Percentiles rank a stretch among this genome's conserved stretches.
Conservation (phyloP, 2,888 invertebrate species). For the Plusia festucae region DNA sequence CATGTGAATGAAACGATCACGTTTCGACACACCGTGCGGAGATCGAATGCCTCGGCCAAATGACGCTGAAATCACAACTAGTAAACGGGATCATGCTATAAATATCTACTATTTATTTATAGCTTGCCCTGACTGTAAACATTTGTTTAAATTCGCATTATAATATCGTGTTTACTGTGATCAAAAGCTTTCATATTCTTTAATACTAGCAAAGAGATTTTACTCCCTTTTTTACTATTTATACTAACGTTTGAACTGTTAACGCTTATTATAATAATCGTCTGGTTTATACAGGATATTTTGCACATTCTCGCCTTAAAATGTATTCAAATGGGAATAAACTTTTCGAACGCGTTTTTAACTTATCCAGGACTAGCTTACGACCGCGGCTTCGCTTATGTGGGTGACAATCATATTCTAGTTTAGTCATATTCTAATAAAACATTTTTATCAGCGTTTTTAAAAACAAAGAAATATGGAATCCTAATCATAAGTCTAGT, state of each 20-base stretch:
- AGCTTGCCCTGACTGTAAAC: neutral
- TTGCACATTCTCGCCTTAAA: neutral
- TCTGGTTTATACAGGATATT: neutral
- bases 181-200: neutral
- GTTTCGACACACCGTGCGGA: conserved; percentile 21
- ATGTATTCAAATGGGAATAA: neutral
- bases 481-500: too few relatives aligned
- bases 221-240: neutral
- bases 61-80: conserved; percentile 6
- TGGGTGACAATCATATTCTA: too few relatives aligned
- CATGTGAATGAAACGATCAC: conserved; percentile 61
- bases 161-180: neutral
- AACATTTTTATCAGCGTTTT: too few relatives aligned
- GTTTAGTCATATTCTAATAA: too few relatives aligned
- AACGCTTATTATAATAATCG: neutral
- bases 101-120: conserved; percentile 2
- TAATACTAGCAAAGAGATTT: neutral
- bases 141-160: neutral
- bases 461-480: too few relatives aligned
- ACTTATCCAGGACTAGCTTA: too few relatives aligned
- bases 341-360: too few relatives aligned
- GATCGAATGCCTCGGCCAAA: conserved; percentile 8
- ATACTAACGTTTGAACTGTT: neutral
- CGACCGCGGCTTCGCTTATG: too few relatives aligned
- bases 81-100: neutral